phyloP scores from a whole-genome alignment of 2,113 vertebrate species.

The Tupaia tana region DNA sequence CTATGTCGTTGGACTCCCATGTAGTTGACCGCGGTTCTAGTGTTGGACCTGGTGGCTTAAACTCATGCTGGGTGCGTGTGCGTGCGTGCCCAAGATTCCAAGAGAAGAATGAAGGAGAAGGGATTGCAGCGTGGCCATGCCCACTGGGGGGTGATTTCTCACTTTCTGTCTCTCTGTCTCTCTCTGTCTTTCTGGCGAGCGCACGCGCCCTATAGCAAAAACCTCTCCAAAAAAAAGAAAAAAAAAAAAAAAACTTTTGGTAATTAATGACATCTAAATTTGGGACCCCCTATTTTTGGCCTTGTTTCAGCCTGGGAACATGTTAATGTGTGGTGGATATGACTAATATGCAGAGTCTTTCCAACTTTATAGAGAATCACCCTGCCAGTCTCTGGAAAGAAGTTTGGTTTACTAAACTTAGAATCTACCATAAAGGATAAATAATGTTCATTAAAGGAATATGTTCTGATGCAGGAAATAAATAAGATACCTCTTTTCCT shows the following conservation, averaged over 20 bases:
- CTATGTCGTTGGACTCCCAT: no score
- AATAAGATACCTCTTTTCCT: slow-evolving; percentile 1
- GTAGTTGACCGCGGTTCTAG: no score
- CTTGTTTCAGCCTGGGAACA: neutral
- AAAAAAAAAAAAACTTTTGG: neutral
- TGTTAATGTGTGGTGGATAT: neutral
- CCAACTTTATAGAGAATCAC: slow-evolving; percentile 44
- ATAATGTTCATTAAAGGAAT: slow-evolving; percentile 9
- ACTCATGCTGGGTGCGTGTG: no score
- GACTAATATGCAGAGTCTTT: slow-evolving; percentile 45
- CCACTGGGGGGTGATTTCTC: no score
- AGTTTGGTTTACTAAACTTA: slow-evolving; percentile 54
- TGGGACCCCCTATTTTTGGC: neutral
- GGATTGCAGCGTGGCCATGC: no score
- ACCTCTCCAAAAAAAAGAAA: no score
- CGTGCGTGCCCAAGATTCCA: no score
- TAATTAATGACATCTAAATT: slow-evolving; percentile 43
- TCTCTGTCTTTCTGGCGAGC: no score
- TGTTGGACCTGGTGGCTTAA: no score
- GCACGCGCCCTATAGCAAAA: no score
- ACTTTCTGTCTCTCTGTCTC: no score
- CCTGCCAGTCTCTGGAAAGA: slow-evolving; percentile 34
- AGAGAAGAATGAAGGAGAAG: no score
- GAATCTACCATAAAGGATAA: neutral
- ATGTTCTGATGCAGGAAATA: neutral